These are phyloP conservation scores for Phoebastria nigripes DNA, from an alignment of 2,797 vertebrate genomes.

Conservation along the genomic window DNA sequence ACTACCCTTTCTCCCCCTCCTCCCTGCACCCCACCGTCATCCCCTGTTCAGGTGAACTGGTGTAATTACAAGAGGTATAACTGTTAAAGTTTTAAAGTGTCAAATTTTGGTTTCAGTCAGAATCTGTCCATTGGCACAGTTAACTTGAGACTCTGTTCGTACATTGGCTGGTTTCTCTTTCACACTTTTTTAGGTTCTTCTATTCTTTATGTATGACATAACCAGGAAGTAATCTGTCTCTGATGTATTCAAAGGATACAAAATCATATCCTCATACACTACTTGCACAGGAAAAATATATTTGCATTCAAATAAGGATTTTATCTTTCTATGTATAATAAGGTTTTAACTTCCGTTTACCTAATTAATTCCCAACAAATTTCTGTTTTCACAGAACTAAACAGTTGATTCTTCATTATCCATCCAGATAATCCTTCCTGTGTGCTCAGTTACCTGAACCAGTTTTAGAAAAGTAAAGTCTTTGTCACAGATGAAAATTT, in stretches of 20 bases:
- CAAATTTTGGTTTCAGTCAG: not conserved
- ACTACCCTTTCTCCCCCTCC: not conserved
- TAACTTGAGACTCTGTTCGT: not conserved
- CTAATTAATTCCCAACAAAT: slow-evolving; percentile 23
- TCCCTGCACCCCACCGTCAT: not conserved
- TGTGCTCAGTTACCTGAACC: not conserved
- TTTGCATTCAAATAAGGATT: slow-evolving; percentile 2
- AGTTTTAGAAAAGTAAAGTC: not conserved
- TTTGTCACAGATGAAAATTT: not conserved
- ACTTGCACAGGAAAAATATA: not conserved
- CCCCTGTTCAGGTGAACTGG: not conserved
- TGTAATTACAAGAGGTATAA: not conserved
- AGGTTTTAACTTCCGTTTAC: not conserved
- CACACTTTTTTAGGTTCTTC: not conserved
- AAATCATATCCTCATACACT: not conserved
- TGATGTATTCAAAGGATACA: not conserved
- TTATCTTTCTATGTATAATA: not conserved
- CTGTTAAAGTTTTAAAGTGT: not conserved
- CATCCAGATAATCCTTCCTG: not conserved
- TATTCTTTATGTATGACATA: not conserved
- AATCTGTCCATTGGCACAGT: not conserved
- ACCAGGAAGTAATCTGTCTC: not conserved
- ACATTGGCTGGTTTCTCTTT: not conserved
- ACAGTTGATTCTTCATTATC: not conserved
- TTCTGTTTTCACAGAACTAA: not conserved